These are phyloP conservation scores for Eupeodes corollae DNA, from an alignment of 1,140 invertebrate species.

Conservation along the genomic window DNA sequence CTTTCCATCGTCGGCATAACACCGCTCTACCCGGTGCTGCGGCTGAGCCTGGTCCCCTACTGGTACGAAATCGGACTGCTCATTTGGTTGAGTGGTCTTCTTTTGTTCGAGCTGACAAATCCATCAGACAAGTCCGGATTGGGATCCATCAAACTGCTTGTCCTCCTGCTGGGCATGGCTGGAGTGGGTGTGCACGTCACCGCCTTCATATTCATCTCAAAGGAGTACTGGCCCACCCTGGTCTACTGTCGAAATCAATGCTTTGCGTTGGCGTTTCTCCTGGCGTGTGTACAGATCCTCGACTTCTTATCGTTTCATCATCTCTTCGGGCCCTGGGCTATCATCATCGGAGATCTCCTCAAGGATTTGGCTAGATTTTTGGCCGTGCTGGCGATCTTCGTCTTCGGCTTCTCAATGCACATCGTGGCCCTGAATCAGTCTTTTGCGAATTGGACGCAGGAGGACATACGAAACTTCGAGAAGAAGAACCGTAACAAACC, in stretches of 20 bases:
- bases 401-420: conserved; percentile 96
- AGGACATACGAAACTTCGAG: conserved; percentile 44
- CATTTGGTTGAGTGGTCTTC: conserved; percentile 88
- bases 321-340: conserved; percentile 96
- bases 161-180: conserved; percentile 83
- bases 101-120: conserved; percentile 93
- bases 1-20: conserved; percentile 83
- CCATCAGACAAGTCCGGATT: conserved; percentile 89
- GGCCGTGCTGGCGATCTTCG: conserved; percentile 93
- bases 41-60: conserved; percentile 60
- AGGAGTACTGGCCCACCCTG: conserved; percentile 64
- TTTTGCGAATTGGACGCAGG: conserved; percentile 51
- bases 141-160: conserved; percentile 85
- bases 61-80: conserved; percentile 96
- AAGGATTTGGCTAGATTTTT: conserved; percentile 90
- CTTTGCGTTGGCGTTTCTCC: conserved; percentile 84
- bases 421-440: conserved; percentile 93
- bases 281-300: conserved; percentile 93
- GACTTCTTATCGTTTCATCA: conserved; percentile 98
- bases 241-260: conserved; percentile 93
- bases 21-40: conserved; percentile 71
- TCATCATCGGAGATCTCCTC: conserved; percentile 80
- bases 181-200: conserved; percentile 84
- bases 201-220: conserved; percentile 57
- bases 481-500: conserved; percentile 37